Evolutionary conservation across 2,113 vertebrate genomes (phyloP).

Genomic region (Pyrgilauda ruficollis): DNA sequence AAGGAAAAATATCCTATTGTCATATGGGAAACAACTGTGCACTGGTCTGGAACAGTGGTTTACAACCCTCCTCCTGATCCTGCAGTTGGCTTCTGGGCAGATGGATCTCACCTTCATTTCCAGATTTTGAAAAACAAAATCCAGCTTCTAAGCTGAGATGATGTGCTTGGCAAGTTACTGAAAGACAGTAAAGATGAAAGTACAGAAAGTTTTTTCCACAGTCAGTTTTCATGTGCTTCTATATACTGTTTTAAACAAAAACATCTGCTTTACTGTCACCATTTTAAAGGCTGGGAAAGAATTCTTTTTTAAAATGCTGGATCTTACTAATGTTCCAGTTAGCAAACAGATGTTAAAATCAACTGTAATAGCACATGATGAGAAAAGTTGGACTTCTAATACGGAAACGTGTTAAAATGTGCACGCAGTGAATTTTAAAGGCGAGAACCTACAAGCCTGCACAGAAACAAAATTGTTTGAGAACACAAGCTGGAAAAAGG

Average conservation of each 20-base stretch:
- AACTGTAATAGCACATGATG: neutral
- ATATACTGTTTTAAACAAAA: slow-evolving; percentile 38
- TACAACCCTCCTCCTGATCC: neutral
- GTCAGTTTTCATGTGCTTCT: neutral
- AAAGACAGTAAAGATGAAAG: slow-evolving; percentile 32
- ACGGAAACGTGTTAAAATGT: neutral
- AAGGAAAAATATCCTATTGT: neutral
- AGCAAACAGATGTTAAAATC: slow-evolving; percentile 15
- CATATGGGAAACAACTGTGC: neutral
- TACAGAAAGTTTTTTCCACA: neutral
- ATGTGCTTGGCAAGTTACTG: slow-evolving; percentile 3
- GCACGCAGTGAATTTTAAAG: neutral
- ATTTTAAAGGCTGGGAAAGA: neutral
- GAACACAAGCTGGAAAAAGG: neutral
- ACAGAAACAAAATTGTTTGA: neutral
- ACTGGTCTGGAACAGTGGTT: neutral
- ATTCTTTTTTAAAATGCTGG: neutral
- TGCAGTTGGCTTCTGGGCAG: neutral
- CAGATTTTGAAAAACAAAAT: neutral
- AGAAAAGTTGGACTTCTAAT: neutral
- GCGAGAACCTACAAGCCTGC: neutral
- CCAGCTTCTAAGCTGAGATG: neutral
- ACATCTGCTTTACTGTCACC: slow-evolving; percentile 13
- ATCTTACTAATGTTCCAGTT: slow-evolving; percentile 1
- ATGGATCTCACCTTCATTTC: neutral